A percentile compares a stretch with the other conserved stretches of the same genome.
These are phyloP conservation scores for Drosophila leontia DNA, from an alignment of 1,140 invertebrate genomes.

Conservation along the genomic window DNA sequence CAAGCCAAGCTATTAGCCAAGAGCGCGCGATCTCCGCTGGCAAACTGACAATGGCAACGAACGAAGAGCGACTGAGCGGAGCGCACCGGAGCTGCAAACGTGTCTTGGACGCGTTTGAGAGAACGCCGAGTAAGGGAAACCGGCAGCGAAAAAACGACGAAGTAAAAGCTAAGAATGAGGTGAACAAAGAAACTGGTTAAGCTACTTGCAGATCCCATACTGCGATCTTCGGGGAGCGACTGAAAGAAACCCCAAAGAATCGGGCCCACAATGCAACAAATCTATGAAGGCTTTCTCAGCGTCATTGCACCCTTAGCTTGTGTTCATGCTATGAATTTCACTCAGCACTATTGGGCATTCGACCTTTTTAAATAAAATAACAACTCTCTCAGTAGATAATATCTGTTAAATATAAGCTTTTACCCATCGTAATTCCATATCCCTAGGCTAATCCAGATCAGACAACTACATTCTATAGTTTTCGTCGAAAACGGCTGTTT, in stretches of 20 bases:
- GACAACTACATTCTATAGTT: no score
- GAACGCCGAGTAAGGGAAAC: slow-evolving; percentile 21
- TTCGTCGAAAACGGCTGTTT: no score
- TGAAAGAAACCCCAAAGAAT: background rate
- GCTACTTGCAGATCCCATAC: slow-evolving; percentile 17
- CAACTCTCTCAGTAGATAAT: no score
- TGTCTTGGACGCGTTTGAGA: slow-evolving; percentile 61
- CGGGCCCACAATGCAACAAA: background rate
- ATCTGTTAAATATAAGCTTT: no score
- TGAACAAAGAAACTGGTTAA: slow-evolving; percentile 66
- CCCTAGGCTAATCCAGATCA: no score
- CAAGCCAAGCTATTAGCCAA: slow-evolving; percentile 10
- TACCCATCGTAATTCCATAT: no score
- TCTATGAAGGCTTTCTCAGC: background rate
- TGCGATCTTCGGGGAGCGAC: background rate
- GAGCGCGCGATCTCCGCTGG: slow-evolving; percentile 53
- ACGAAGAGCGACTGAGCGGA: slow-evolving; percentile 69
- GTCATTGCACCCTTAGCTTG: background rate
- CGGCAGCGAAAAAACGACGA: slow-evolving; percentile 10
- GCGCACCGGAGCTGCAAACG: slow-evolving; percentile 68
- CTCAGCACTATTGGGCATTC: no score
- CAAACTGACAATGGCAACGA: slow-evolving; percentile 61
- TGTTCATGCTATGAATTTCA: background rate
- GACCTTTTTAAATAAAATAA: no score
- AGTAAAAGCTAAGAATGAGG: slow-evolving; percentile 65